These are phyloP conservation scores for Melipona quadrifasciata DNA, from an alignment of 1,140 invertebrate species.

Conservation along the genomic window DNA sequence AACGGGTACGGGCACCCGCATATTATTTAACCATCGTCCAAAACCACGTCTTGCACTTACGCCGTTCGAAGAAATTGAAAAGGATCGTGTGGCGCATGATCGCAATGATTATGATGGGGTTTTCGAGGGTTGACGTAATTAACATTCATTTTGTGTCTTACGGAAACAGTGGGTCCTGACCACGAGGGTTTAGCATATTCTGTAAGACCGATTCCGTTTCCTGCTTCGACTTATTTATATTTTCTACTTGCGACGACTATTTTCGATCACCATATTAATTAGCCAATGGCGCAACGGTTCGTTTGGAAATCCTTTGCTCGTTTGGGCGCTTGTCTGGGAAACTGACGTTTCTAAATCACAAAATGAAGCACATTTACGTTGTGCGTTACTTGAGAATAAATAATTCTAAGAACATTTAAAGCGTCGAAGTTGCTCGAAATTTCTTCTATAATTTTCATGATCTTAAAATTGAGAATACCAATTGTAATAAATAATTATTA, in stretches of 20 bases:
- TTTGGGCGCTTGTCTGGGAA: background rate
- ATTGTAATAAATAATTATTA: too few relatives aligned
- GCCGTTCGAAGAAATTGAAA: constrained; percentile 37
- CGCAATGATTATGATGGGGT: background rate
- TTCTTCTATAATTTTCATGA: rapidly evolving
- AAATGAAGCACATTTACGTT: too few relatives aligned
- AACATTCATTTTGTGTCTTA: constrained; percentile 33
- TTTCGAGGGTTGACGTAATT: constrained; percentile 27
- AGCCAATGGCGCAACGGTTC: background rate
- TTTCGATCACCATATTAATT: background rate
- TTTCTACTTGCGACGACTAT: too few relatives aligned
- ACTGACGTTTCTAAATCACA: too few relatives aligned
- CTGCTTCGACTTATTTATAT: background rate
- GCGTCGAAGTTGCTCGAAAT: background rate
- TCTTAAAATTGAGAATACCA: background rate
- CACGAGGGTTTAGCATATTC: constrained; percentile 12
- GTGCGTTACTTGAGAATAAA: background rate
- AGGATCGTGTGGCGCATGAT: constrained; percentile 9
- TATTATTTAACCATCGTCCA: constrained; percentile 11
- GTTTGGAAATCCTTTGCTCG: background rate
- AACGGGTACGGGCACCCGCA: constrained; percentile 60
- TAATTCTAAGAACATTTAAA: background rate
- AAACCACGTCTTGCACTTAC: constrained; percentile 28
- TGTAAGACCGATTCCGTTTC: background rate
- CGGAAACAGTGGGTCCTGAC: background rate